phyloP scores from a whole-genome alignment of 2,797 vertebrate species.

The Novumbra hubbsi region DNA sequence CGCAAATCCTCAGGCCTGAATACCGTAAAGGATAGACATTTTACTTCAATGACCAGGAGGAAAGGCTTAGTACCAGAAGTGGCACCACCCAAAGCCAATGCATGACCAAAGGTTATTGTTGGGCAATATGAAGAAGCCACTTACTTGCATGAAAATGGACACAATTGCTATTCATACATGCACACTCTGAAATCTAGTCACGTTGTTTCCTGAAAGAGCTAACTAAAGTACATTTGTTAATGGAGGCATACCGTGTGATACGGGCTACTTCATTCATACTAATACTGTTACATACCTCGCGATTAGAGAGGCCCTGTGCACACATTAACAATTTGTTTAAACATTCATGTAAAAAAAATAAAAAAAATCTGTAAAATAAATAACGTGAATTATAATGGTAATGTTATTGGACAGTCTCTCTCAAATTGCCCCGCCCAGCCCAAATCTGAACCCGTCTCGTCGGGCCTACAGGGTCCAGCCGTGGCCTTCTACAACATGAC shows the following conservation, averaged over 20 bases:
- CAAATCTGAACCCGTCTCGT: too few relatives aligned
- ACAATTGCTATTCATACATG: background rate
- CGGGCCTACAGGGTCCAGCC: too few relatives aligned
- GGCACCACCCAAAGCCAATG: background rate
- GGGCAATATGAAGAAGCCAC: background rate
- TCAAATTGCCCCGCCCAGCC: too few relatives aligned
- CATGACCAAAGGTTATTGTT: background rate
- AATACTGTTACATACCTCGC: background rate
- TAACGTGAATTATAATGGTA: too few relatives aligned
- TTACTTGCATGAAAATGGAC: background rate
- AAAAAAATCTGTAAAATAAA: too few relatives aligned
- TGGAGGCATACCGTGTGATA: background rate
- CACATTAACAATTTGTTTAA: too few relatives aligned
- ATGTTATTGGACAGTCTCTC: too few relatives aligned
- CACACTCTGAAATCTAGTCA: background rate
- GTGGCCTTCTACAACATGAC: too few relatives aligned
- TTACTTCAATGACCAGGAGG: conserved; percentile 84
- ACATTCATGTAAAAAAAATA: too few relatives aligned
- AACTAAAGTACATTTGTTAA: background rate
- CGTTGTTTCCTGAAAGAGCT: background rate
- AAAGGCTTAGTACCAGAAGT: background rate
- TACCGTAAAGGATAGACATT: conserved; percentile 92
- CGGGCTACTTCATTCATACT: too few relatives aligned
- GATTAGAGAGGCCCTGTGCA: background rate
- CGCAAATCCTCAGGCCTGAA: conserved; percentile 99